A percentile compares a stretch with the other conserved stretches of the same genome.
phyloP scores from a whole-genome alignment of 2,888 invertebrate species.

The Lochmaea capreae region DNA sequence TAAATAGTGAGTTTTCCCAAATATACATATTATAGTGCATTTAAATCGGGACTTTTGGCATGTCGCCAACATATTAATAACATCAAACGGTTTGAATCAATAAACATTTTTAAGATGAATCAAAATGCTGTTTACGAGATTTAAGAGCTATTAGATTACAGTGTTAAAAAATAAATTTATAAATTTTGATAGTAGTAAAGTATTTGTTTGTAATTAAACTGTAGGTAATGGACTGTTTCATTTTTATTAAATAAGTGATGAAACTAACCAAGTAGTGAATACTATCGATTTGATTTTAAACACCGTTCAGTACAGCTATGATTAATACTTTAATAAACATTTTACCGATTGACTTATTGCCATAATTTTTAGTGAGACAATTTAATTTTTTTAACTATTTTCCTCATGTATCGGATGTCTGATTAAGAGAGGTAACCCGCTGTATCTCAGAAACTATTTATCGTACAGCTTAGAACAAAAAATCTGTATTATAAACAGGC shows the following conservation, averaged over 20 bases:
- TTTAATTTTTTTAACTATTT: no score
- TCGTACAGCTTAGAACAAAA: no score
- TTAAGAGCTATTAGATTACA: not conserved
- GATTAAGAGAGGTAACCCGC: no score
- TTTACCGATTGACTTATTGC: not conserved
- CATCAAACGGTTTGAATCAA: conserved; percentile 19
- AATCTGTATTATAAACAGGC: no score
- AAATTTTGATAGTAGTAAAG: not conserved
- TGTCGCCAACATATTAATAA: conserved; percentile 31
- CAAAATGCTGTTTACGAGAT: conserved; percentile 8
- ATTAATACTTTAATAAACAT: not conserved
- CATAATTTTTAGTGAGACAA: not conserved
- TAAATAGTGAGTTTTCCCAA: conserved; percentile 21
- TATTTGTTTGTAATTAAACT: not conserved
- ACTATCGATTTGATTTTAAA: not conserved
- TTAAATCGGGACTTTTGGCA: conserved; percentile 24
- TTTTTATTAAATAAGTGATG: not conserved
- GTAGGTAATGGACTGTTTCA: not conserved
- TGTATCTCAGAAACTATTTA: no score
- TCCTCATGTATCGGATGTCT: no score
- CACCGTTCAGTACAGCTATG: not conserved
- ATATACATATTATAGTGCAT: conserved; percentile 8
- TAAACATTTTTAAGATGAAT: conserved; percentile 14
- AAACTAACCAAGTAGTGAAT: not conserved
- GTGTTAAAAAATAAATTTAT: not conserved